Base-by-base conservation (phyloP, 2,797 vertebrate species). In the Falco cherrug region DNA sequence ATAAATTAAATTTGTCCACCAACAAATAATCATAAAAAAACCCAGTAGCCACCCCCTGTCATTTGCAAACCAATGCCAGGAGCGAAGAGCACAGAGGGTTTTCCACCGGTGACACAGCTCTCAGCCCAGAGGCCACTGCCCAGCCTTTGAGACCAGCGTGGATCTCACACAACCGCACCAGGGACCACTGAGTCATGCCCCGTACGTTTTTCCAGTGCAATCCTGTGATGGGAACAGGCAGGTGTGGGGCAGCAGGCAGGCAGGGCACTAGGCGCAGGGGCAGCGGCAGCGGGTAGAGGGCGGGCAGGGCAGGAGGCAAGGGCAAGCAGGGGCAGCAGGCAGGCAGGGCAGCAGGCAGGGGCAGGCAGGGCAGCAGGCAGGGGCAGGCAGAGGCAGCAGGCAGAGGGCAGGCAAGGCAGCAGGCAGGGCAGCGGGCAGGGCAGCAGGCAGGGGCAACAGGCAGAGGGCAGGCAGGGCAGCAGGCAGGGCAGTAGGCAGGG, bases 161-260 rank as follows among this genome's bases (percentile, higher is more conserved):
- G 43, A 47, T 54, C 50, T 31, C 16, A 31, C 35, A 4, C 18
- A 9, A 13, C 37, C 0, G 16, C 51, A 10, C 25, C 9, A 1
- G 45, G 24, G 20, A 19, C 71, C 28, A 16, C 7, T 0, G 9
- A 65, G 78, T 48, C 4, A 2, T 8, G 29, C 39, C 35, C 3
- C 3, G 10, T 0, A 13, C 31, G 18, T 31, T 82, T 79, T 48
- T 13, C 26, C 11, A 2, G 1, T 2, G 2, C 8, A 5, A 47
- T 14, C 33, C 20, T 41, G 53, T 13, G 84, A 31, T 9, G 48
- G 70, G 56, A 54, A 37, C 59, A 21, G 33, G 51, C 11, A 20
- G 43, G 14, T 3, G 64, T 5, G 19, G 21, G 48, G 4, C 24
- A 20, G 43, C 37, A 11, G 21, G 41, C 29, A 14, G 56, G 35